Base-by-base conservation (phyloP, 1,140 invertebrate species). In the Ceratina japonica region DNA sequence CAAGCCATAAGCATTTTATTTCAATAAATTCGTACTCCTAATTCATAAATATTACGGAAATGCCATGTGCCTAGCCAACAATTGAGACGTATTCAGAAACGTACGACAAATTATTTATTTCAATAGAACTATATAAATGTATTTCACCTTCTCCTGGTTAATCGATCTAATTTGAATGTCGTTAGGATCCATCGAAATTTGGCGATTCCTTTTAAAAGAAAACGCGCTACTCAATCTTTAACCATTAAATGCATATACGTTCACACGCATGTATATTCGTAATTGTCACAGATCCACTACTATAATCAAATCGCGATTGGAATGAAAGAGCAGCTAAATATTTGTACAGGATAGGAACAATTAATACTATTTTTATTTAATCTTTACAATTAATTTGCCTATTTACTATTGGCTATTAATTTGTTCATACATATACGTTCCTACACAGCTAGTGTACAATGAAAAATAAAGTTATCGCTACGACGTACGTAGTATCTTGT, bases 141-240 rank as follows among this genome's bases (percentile, higher is more conserved):
- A 76, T 22, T 51, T 75, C 79, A 89, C 89, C 86, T 90, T 90
- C 37, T 89, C 89, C 2, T 84, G 75, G 63, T 85, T 79, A 16
- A 89, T 86, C 69, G 86, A 37, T 73, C 76, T 88, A 3, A 90
- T 70, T 69, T 87, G 72, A 65, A 84, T 85, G 20, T 74, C 79
- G 12, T 82, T 81, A 18, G 37, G 65, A 56, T 81, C 75, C 87
- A 88, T 89, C 24, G 80, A 84, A 44, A 71, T 37, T 68, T 12
- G n/a, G 54, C 4, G 15, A 76, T 73, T 68, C 12, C 0, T n/a
- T 24, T 51, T 58, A 8, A 70, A 64, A 62, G 5, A 54, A 69
- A 69, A 49, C 10, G 20, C 58, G 13, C 37, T 44, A 44, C 37
- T 37, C 44, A 58, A 64, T 20, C 64, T 84, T 54, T 81, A 80